A percentile compares a stretch with the other conserved stretches of the same genome.
phyloP scores from a whole-genome alignment of 2,113 vertebrate genomes.

The Passer montanus region DNA sequence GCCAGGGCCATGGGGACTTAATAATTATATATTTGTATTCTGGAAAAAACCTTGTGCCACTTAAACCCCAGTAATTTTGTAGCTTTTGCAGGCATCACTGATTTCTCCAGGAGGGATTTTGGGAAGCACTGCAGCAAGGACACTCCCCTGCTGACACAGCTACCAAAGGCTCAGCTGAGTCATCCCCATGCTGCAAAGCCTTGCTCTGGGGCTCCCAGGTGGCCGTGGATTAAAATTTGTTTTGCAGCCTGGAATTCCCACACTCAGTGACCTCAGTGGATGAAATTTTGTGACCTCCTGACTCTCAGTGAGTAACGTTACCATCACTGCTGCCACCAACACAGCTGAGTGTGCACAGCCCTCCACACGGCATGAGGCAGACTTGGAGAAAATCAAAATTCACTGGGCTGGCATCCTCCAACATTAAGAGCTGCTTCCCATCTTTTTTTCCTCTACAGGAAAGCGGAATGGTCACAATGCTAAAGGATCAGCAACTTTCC shows the following conservation, averaged over 20 bases:
- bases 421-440: background rate
- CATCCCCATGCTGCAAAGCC: background rate
- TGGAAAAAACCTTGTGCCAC: background rate
- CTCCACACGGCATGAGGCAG: rapidly evolving
- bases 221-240: background rate
- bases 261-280: background rate
- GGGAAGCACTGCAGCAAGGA: background rate
- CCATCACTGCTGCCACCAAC: background rate
- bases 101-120: background rate
- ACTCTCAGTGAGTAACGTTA: background rate
- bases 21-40: background rate
- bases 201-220: background rate
- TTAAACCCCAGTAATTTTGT: background rate
- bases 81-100: background rate
- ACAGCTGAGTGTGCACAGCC: background rate
- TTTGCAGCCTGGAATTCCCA: background rate
- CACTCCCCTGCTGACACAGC: background rate
- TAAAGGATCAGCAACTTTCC: background rate
- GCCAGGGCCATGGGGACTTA: background rate
- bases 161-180: background rate
- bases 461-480: background rate
- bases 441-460: background rate
- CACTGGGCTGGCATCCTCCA: background rate
- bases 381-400: background rate
- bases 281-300: background rate